phyloP scores from a whole-genome alignment of 2,888 invertebrate genomes.

The Phortica magna region DNA sequence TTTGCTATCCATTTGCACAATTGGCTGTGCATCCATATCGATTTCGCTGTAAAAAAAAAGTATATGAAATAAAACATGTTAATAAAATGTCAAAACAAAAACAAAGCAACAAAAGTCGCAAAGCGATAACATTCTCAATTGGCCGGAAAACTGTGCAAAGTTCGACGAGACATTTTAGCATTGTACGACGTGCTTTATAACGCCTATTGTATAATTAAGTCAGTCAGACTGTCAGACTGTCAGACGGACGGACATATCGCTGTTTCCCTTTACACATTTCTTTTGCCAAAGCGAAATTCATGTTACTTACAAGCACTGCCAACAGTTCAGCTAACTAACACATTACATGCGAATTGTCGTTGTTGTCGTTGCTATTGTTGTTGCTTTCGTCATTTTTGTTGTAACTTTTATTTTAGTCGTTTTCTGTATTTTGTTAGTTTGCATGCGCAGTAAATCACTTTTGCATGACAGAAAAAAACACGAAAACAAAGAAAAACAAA shows the following conservation, averaged over 20 bases:
- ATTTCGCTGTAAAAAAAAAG: constrained; percentile 82
- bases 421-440: not conserved
- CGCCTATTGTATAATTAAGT: not conserved
- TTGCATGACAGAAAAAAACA: not conserved
- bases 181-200: not conserved
- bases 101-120: constrained; percentile 9
- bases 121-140: constrained; percentile 37
- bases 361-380: not conserved
- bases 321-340: not conserved
- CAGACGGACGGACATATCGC: not conserved
- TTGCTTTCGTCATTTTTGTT: not conserved
- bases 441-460: constrained; percentile 9
- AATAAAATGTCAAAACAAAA: constrained; percentile 29
- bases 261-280: constrained; percentile 24
- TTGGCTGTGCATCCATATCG: constrained; percentile 89
- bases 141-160: not conserved
- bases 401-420: not conserved
- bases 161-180: not conserved
- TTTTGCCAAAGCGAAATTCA: not conserved
- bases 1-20: constrained; percentile 92
- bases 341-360: constrained; percentile 16
- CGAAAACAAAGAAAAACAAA: not conserved
- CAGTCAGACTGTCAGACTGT: not conserved
- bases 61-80: constrained; percentile 25
- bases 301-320: not conserved